Percentiles rank a stretch among this genome's conserved stretches.
Evolutionary conservation across 1,140 invertebrate genomes (phyloP).

Genomic region (Hetaerina americana): DNA sequence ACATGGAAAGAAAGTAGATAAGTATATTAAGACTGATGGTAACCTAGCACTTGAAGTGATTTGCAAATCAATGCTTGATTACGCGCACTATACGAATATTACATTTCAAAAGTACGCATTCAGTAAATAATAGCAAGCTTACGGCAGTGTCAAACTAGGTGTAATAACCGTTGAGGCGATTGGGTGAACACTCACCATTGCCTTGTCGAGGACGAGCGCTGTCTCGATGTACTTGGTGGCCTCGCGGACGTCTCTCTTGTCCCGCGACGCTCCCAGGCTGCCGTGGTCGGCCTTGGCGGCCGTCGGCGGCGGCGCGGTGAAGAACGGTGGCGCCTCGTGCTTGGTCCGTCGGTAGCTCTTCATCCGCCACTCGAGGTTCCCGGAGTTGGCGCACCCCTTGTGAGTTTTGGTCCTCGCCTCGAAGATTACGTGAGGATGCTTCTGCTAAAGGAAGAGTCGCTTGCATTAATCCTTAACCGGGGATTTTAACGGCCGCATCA

Average conservation of each 20-base stretch:
- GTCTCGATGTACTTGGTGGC: slow-evolving; percentile 87
- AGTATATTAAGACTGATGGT: neutral
- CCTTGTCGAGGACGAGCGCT: slow-evolving; percentile 80
- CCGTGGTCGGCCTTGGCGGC: neutral
- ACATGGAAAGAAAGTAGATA: neutral
- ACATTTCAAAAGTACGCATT: too few species aligned
- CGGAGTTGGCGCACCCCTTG: slow-evolving; percentile 75
- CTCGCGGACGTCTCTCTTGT: slow-evolving; percentile 59
- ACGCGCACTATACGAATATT: too few species aligned
- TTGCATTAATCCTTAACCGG: slow-evolving; percentile 5
- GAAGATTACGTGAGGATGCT: slow-evolving; percentile 93
- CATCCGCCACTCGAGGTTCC: slow-evolving; percentile 57
- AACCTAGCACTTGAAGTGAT: too few species aligned
- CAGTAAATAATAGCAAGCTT: too few species aligned
- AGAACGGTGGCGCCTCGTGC: slow-evolving; percentile 29
- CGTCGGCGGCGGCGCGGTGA: too few species aligned
- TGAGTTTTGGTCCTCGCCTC: slow-evolving; percentile 74
- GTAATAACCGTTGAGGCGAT: too few species aligned
- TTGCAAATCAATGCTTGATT: too few species aligned
- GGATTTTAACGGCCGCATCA: neutral
- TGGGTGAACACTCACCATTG: slow-evolving; percentile 64
- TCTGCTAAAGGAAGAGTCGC: slow-evolving; percentile 48
- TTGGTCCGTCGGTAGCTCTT: slow-evolving; percentile 47
- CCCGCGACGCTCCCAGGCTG: neutral
- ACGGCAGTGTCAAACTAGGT: too few species aligned